Conservation (phyloP, 2,888 invertebrate species). For the Seira ritae region DNA sequence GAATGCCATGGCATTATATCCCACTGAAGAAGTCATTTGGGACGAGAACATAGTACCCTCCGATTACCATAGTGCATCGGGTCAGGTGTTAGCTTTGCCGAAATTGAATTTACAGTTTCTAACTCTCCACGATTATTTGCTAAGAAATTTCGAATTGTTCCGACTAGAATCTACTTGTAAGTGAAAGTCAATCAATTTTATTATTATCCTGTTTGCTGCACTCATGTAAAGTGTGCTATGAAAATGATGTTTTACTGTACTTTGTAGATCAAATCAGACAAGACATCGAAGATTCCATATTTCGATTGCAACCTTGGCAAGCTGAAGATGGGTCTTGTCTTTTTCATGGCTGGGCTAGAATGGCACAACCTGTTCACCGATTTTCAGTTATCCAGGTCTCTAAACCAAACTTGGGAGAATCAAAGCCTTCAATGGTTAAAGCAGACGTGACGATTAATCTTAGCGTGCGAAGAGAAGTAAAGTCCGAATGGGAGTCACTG, state of each 20-base stretch:
- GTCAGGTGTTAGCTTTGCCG: conserved; percentile 91
- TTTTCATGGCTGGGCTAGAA: conserved; percentile 99
- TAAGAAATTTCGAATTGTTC: conserved; percentile 98
- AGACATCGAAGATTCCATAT: conserved; percentile 98
- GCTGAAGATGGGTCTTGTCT: conserved; percentile 90
- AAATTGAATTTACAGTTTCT: conserved; percentile 98
- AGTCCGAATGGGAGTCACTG: conserved; percentile 97
- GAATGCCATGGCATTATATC: conserved; percentile 98
- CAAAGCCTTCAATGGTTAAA: conserved; percentile 94
- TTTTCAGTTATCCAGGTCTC: conserved; percentile 93
- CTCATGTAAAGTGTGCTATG: no score
- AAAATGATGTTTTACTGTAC: conserved; percentile 6
- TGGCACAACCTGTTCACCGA: conserved; percentile 95
- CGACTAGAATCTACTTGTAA: conserved; percentile 97
- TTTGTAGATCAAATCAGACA: conserved; percentile 95
- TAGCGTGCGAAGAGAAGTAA: conserved; percentile 92
- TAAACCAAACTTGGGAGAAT: conserved; percentile 94
- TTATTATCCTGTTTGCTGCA: conserved; percentile 3
- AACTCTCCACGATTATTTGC: conserved; percentile 97
- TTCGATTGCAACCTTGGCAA: conserved; percentile 84
- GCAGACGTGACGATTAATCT: conserved; percentile 96
- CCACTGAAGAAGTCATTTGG: conserved; percentile 98
- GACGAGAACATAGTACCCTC: conserved; percentile 99
- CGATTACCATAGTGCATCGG: conserved; percentile 97
- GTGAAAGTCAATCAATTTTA: no score